Evolutionary conservation across 2,113 vertebrate genomes (phyloP).

Genomic region (Chaetodon trifascialis): DNA sequence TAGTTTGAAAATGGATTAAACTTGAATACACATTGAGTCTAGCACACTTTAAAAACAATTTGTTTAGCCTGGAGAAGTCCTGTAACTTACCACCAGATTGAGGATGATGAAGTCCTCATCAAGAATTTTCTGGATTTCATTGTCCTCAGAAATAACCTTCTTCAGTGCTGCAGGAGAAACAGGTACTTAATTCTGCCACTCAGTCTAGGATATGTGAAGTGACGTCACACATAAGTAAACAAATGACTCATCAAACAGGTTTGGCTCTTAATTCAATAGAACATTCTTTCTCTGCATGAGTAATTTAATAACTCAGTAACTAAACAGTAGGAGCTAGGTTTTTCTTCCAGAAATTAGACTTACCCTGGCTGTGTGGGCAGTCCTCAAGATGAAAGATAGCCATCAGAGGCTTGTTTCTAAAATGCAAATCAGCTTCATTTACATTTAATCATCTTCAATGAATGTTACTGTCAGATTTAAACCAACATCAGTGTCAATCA

Average conservation of each 20-base stretch:
- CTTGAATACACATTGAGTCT: neutral
- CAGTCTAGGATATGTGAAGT: constrained; percentile 4
- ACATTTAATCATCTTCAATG: neutral
- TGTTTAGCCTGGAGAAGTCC: neutral
- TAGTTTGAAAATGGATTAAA: neutral
- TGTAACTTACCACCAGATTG: constrained; percentile 91
- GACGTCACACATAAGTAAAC: constrained; percentile 25
- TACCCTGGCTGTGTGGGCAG: constrained; percentile 94
- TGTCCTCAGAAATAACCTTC: constrained; percentile 89
- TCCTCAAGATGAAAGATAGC: constrained; percentile 94
- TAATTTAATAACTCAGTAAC: neutral
- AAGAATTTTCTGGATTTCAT: constrained; percentile 90
- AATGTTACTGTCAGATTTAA: neutral
- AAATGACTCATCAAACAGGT: constrained; percentile 28
- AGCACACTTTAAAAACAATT: neutral
- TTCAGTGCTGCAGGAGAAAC: constrained; percentile 86
- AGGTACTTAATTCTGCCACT: neutral
- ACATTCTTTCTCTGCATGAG: neutral
- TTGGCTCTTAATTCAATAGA: neutral
- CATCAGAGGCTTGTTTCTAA: constrained; percentile 94
- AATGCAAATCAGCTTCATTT: constrained; percentile 40
- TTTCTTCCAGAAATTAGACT: neutral
- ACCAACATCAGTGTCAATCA: neutral
- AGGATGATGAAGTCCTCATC: constrained; percentile 92
- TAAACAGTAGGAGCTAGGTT: neutral